phyloP scores from a whole-genome alignment of 2,113 vertebrate species.

The Gobio gobio region DNA sequence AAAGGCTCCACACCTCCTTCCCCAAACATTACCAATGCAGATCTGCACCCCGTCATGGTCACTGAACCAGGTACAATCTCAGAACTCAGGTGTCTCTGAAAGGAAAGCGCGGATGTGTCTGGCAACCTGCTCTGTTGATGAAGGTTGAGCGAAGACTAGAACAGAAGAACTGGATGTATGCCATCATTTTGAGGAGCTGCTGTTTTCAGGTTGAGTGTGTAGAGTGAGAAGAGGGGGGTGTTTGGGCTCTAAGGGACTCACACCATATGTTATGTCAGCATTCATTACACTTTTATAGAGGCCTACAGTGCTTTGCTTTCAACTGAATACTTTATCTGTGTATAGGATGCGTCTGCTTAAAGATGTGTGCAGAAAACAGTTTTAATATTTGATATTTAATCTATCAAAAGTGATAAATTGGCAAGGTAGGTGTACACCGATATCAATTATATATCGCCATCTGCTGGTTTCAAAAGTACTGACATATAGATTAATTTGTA shows the following conservation, averaged over 20 bases:
- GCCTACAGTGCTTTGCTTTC: conserved; percentile 49
- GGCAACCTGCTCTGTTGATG: conserved; percentile 31
- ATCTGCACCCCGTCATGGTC: conserved; percentile 33
- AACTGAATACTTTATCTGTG: conserved; percentile 25
- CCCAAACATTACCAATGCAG: conserved; percentile 48
- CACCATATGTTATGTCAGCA: conserved; percentile 58
- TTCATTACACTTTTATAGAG: conserved; percentile 56
- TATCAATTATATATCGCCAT: conserved; percentile 59
- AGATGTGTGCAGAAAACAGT: conserved; percentile 12
- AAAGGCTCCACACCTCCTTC: conserved; percentile 43
- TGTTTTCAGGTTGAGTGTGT: conserved; percentile 54
- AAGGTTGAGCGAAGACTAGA: conserved; percentile 41
- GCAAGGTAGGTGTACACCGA: conserved; percentile 12
- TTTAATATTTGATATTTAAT: conserved; percentile 38
- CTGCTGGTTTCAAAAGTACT: conserved; percentile 53
- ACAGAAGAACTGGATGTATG: conserved; percentile 36
- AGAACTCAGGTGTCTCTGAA: conserved; percentile 22
- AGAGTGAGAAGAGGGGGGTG: conserved; percentile 38
- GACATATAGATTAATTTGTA: conserved; percentile 39
- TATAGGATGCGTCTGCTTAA: conserved; percentile 24
- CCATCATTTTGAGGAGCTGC: conserved; percentile 39
- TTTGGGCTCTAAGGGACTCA: conserved; percentile 48
- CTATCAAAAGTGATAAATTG: conserved; percentile 40
- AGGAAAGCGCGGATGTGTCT: not conserved
- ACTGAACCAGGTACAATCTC: conserved; percentile 48